phyloP scores from a whole-genome alignment of 1,140 invertebrate genomes.

The Papilio polyxenes region DNA sequence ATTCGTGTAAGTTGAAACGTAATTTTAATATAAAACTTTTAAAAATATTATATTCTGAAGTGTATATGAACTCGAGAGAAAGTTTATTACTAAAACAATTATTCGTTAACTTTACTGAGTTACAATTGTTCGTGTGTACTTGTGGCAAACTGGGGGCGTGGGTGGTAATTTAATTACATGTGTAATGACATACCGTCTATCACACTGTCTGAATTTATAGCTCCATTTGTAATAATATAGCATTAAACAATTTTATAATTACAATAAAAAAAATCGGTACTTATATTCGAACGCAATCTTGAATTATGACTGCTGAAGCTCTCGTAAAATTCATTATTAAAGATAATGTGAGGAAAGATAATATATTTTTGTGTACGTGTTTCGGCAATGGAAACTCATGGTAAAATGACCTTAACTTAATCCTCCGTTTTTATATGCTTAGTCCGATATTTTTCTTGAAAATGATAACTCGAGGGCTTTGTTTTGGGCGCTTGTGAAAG shows the following conservation, averaged over 20 bases:
- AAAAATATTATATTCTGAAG: constrained; percentile 5
- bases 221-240: background rate
- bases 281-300: no score
- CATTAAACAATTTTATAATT: no score
- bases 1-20: background rate
- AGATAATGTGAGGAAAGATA: no score
- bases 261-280: no score
- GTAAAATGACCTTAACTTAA: background rate
- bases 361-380: no score
- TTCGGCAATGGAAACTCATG: background rate
- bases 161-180: constrained; percentile 13
- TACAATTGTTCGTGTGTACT: constrained; percentile 32
- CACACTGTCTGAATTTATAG: background rate
- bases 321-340: no score
- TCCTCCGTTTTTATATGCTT: constrained; percentile 3
- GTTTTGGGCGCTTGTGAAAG: constrained; percentile 23
- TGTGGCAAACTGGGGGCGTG: background rate
- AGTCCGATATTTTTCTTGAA: background rate
- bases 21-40: background rate
- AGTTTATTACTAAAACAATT: constrained; percentile 31
- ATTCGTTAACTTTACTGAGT: constrained; percentile 32
- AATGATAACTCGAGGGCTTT: constrained; percentile 1
- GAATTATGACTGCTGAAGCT: no score
- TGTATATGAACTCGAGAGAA: constrained; percentile 21
- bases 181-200: constrained; percentile 1